phyloP scores from a whole-genome alignment of 2,797 vertebrate genomes.

The Scleropages formosus region DNA sequence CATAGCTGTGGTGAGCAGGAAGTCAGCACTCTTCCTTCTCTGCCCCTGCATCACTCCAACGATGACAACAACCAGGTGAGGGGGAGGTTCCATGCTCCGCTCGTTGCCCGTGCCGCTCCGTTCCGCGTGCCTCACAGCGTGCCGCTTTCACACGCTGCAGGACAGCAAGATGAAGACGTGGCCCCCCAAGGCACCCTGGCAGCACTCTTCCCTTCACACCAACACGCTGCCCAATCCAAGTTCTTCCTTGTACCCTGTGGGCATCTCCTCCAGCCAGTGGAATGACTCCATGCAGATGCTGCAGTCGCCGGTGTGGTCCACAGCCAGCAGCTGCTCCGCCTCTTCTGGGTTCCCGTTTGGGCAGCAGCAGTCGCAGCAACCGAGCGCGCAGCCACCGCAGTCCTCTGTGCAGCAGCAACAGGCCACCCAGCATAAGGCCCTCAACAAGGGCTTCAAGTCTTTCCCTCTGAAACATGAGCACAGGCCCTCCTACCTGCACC shows the following conservation, averaged over 20 bases:
- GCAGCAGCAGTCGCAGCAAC: slow-evolving; percentile 66
- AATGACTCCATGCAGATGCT: slow-evolving; percentile 92
- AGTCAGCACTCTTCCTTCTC: slow-evolving; percentile 83
- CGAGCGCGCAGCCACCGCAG: slow-evolving; percentile 46
- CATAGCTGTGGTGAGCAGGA: slow-evolving; percentile 97
- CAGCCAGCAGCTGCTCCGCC: slow-evolving; percentile 78
- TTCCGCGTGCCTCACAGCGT: neutral
- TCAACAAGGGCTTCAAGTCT: slow-evolving; percentile 94
- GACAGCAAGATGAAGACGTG: slow-evolving; percentile 99
- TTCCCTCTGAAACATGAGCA: slow-evolving; percentile 93
- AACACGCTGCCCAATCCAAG: slow-evolving; percentile 84
- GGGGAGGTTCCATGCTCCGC: slow-evolving; percentile 9
- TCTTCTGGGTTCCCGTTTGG: slow-evolving; percentile 80
- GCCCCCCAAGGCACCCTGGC: slow-evolving; percentile 98
- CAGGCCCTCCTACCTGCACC: slow-evolving; percentile 91
- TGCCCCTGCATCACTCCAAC: slow-evolving; percentile 80
- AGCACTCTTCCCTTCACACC: slow-evolving; percentile 75
- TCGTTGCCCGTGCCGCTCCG: neutral
- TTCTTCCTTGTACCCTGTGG: slow-evolving; percentile 83
- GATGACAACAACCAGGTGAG: slow-evolving; percentile 88
- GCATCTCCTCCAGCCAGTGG: slow-evolving; percentile 88
- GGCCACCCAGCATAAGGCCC: slow-evolving; percentile 75
- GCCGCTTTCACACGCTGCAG: slow-evolving; percentile 57
- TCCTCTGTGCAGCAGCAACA: slow-evolving; percentile 58
- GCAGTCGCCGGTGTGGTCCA: slow-evolving; percentile 91